A percentile compares a stretch with the other conserved stretches of the same genome.
Conservation (phyloP, 1,140 invertebrate species). For the Thaumetopoea pityocampa region DNA sequence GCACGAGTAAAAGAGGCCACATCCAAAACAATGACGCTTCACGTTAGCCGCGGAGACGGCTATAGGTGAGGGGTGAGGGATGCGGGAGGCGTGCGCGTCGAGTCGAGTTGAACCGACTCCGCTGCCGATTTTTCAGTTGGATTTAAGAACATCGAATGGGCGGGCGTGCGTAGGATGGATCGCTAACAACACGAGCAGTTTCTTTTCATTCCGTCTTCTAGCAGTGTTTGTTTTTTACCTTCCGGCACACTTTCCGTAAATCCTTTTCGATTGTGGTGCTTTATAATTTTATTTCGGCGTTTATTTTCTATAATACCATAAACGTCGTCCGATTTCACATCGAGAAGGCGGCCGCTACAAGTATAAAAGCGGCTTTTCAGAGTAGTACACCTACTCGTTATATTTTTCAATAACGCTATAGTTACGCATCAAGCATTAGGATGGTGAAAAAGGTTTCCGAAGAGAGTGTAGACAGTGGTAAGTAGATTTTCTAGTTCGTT, state of each 20-base stretch:
- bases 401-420: conserved; percentile 57
- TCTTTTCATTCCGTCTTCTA: conserved; percentile 72
- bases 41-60: conserved; percentile 12
- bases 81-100: conserved; percentile 32
- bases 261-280: conserved; percentile 71
- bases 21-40: conserved; percentile 47
- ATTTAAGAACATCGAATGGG: conserved; percentile 74
- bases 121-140: conserved; percentile 56
- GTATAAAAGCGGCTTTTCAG: conserved; percentile 73
- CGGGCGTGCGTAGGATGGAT: conserved; percentile 74
- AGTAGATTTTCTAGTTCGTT: conserved; percentile 32
- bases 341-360: conserved; percentile 70
- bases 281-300: conserved; percentile 55
- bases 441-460: conserved; percentile 76
- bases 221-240: conserved; percentile 73
- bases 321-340: conserved; percentile 72
- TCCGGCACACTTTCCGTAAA: conserved; percentile 65
- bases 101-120: conserved; percentile 45
- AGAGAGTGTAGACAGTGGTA: conserved; percentile 74
- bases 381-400: conserved; percentile 68
- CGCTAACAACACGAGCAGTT: conserved; percentile 67
- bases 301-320: conserved; percentile 49
- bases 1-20: conserved; percentile 45
- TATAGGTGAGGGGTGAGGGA: conserved; percentile 10
- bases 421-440: conserved; percentile 60